Evolutionary conservation across 2,797 vertebrate species (phyloP).

Genomic region (Euphonia xanthogaster): DNA sequence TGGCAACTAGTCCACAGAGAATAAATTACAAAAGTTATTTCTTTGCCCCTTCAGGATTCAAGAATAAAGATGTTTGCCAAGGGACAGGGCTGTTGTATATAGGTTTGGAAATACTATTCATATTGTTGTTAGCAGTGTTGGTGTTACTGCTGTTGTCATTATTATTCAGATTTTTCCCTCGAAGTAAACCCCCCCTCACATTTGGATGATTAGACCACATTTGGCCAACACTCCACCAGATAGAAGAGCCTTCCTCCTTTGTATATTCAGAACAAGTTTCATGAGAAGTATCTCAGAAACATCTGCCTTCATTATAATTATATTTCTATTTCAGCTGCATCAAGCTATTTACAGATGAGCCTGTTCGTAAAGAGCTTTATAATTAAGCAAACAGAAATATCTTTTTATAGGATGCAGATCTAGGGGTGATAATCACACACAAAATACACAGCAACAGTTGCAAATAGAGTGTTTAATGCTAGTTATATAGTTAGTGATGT

Average conservation of each 20-base stretch:
- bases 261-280: conserved; percentile 78
- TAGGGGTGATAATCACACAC: conserved; percentile 84
- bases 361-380: conserved; percentile 85
- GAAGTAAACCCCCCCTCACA: not conserved
- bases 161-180: not conserved
- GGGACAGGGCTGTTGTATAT: not conserved
- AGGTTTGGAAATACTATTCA: not conserved
- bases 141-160: not conserved
- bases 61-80: not conserved
- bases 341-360: conserved; percentile 85
- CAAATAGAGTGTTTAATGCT: conserved; percentile 83
- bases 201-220: conserved; percentile 10
- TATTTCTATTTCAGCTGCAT: conserved; percentile 87
- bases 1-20: not conserved
- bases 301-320: conserved; percentile 86
- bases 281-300: conserved; percentile 81
- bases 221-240: conserved; percentile 16
- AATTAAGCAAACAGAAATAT: conserved; percentile 88
- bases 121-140: not conserved
- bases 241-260: conserved; percentile 68
- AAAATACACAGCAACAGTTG: conserved; percentile 85
- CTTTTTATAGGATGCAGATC: conserved; percentile 85
- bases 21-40: not conserved
- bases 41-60: not conserved
- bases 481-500: conserved; percentile 81